Evolutionary conservation across 2,113 vertebrate genomes (phyloP), one percentile per base, ranked within the genome.

Genomic region (cat (Felis catus)): DNA sequence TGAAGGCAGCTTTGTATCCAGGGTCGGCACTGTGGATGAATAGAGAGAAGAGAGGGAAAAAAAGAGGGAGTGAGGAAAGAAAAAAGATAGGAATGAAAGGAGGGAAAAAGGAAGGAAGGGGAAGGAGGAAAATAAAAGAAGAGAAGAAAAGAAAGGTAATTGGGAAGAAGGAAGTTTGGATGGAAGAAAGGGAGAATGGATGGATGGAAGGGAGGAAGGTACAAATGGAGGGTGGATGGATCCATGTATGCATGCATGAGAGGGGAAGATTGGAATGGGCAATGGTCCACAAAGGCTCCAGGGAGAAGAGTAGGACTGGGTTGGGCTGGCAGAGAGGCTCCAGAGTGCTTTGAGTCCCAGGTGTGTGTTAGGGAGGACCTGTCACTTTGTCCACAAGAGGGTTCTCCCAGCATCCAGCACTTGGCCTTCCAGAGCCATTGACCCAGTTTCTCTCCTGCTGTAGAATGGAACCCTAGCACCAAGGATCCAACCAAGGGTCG

Each of bases 401-500:
- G 7, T 25, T 36, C 16, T 80, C 29, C 36, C 23, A 4, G 0
- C 7, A 23, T 53, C 55, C 25, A 63, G 29, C 33, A 36, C 2
- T 13, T 92, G 80, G 41, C 33, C 21, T 76, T 80, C 55, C 21
- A 23, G 45, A 84, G 55, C 6, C 41, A 41, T 19, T 97, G 92
- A 98, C 70, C 94, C 90, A 55, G 14, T 91, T 95, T 97, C 74
- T 39, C 51, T 96, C 70, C 27, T 70, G n/a, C 84, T 82, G 0
- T 45, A 98, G 98, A 97, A 79, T 6, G 78, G 79, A 97, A 78
- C 27, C 86, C 63, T 90, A 74, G 89, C 14, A 13, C 45, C 82
- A 98, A 98, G 86, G 96, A 98, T 41, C 51, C 48, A 11, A 79
- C 21, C 93, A 98, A 96, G 71, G 39, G 19, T 71, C 92, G 23